Base-by-base conservation (phyloP, 2,888 invertebrate species). In the Eledona agricola region DNA sequence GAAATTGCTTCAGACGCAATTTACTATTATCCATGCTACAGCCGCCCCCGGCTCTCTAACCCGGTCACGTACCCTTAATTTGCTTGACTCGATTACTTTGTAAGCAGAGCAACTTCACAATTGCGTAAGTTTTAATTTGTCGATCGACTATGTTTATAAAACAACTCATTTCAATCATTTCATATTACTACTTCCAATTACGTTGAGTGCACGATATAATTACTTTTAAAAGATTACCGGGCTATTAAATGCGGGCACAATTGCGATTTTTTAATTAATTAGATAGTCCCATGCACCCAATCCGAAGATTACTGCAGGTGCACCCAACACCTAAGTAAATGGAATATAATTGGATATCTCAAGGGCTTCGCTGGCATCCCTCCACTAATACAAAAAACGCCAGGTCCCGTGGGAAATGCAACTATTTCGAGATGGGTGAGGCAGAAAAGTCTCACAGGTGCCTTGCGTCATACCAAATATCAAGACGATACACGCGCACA, bases 61-160 rank as follows among this genome's bases (percentile, higher is more conserved):
- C 47, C 53, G 38, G 55, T 59, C 59, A 59, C 59, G 59, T 59
- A 57, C 55, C 38, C 50, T 55, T 59, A 59, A 59, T 59, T 59
- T 55, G 59, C 55, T 40, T 55, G 54, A 59, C 51, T 55, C 55
- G 55, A 59, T 59, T 55, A 57, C 57, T 59, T 58, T 52, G 55
- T 51, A 51, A 51, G 51, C 49, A 50, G 38, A 45, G 55, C 57
- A 50, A 57, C 55, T 57, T 58, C 43, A 51, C 57, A 57, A 51
- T 55, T 56, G 56, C 57, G 58, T 56, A 58, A 60, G 56, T 58
- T 60, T 60, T 55, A 60, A 55, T 58, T 58, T 52, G 51, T 35
- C 50, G 51, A 37, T n/a, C n/a, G n/a, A n/a, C n/a, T n/a, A n/a
- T n/a, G n/a, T n/a, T n/a, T n/a, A n/a, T n/a, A n/a, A 43, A 51